phyloP scores from a whole-genome alignment of 2,888 invertebrate species.

The Criorhina ranunculi region DNA sequence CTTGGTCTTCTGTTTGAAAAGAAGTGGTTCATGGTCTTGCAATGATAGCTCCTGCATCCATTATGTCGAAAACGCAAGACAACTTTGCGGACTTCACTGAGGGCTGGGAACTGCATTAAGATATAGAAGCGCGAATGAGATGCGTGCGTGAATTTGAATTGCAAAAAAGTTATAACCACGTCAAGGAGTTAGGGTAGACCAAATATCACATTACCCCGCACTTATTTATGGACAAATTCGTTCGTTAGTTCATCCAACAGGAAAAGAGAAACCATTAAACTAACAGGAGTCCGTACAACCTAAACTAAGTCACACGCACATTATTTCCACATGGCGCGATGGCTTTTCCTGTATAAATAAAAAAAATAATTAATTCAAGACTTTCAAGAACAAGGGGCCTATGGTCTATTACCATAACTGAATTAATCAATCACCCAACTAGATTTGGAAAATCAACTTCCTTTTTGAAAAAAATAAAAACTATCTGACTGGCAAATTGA shows the following conservation, averaged over 20 bases:
- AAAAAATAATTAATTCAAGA: slow-evolving; percentile 7
- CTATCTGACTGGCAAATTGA: not conserved
- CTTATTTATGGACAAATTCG: no score
- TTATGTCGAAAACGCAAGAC: no score
- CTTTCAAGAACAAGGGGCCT: not conserved
- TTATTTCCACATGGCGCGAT: not conserved
- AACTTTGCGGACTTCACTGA: no score
- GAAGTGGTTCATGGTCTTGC: no score
- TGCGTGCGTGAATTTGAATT: no score
- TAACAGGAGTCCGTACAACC: not conserved
- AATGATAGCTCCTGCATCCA: no score
- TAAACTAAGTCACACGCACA: not conserved
- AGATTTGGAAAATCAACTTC: slow-evolving; percentile 22
- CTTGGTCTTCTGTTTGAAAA: no score
- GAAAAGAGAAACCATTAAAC: not conserved
- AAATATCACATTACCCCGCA: no score
- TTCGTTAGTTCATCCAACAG: not conserved
- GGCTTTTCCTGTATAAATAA: slow-evolving; percentile 29
- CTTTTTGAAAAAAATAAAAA: not conserved
- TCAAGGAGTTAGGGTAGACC: no score
- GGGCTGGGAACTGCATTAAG: no score
- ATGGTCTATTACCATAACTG: slow-evolving; percentile 15
- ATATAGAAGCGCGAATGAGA: no score
- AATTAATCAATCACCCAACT: slow-evolving; percentile 35
- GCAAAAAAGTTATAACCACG: no score